Conservation (phyloP, 2,113 vertebrate species). For the Carollia perspicillata region DNA sequence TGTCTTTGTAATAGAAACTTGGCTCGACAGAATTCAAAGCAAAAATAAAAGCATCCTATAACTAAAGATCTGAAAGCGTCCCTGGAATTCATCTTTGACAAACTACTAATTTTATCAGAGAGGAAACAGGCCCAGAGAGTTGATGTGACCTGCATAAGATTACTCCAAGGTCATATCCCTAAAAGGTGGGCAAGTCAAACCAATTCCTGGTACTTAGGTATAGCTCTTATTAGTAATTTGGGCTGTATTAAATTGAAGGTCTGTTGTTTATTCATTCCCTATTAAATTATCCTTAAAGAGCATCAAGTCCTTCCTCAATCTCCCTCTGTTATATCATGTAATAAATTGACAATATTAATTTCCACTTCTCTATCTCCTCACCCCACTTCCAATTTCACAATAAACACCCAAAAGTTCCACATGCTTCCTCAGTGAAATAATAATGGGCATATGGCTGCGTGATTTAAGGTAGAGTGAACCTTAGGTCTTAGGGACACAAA, state of each 20-base stretch:
- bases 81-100: not conserved
- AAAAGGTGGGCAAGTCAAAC: not conserved
- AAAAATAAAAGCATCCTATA: conserved; percentile 38
- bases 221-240: not conserved
- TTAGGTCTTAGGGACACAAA: not conserved
- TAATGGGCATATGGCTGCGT: not conserved
- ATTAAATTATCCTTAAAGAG: not conserved
- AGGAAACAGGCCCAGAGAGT: not conserved
- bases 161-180: not conserved
- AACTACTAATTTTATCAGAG: not conserved
- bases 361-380: not conserved
- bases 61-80: not conserved
- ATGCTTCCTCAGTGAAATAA: not conserved
- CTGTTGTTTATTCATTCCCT: not conserved
- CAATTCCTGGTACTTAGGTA: not conserved
- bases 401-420: not conserved
- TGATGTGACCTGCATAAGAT: not conserved
- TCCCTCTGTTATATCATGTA: not conserved
- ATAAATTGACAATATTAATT: not conserved
- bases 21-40: conserved; percentile 22
- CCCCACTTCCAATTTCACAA: not conserved
- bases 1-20: conserved; percentile 56
- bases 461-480: not conserved
- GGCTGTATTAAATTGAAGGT: not conserved
- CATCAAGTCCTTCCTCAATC: not conserved